Conservation (phyloP, 1,140 invertebrate species). For the Oncopodura yosiiana region DNA sequence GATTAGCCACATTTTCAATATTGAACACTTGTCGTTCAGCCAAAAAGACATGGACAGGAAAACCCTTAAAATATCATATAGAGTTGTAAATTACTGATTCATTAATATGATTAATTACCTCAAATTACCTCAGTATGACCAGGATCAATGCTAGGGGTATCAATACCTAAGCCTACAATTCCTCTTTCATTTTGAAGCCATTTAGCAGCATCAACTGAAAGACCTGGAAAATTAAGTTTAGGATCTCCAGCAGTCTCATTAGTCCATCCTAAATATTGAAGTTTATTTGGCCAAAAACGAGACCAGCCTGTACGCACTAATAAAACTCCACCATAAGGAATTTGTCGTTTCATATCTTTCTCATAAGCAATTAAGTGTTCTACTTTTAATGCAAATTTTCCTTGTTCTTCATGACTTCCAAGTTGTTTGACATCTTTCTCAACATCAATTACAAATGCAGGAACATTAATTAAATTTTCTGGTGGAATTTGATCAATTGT, state of each 20-base stretch:
- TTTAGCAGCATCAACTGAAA: constrained; percentile 48
- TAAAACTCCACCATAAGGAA: constrained; percentile 40
- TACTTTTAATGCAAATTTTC: constrained; percentile 21
- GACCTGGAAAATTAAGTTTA: constrained; percentile 39
- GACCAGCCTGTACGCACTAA: constrained; percentile 51
- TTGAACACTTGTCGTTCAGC: constrained; percentile 18
- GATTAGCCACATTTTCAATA: constrained; percentile 31
- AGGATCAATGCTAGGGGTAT: constrained; percentile 52
- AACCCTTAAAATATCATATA: constrained; percentile 9
- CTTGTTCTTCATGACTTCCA: neutral
- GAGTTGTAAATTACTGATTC: neutral
- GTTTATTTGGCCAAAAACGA: constrained; percentile 23
- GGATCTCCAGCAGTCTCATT: constrained; percentile 11
- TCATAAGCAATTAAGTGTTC: constrained; percentile 39
- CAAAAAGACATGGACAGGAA: constrained; percentile 20
- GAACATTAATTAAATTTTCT: constrained; percentile 44
- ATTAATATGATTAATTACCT: neutral
- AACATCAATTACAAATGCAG: constrained; percentile 24
- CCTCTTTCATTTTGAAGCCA: constrained; percentile 49
- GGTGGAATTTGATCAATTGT: constrained; percentile 51
- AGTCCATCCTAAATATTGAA: constrained; percentile 24
- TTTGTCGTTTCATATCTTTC: constrained; percentile 39
- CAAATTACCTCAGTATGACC: constrained; percentile 38
- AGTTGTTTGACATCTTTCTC: neutral
- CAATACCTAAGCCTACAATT: constrained; percentile 54